These are phyloP conservation scores for Drosophila cardini DNA, from an alignment of 1,140 invertebrate genomes.

Conservation along the genomic window DNA sequence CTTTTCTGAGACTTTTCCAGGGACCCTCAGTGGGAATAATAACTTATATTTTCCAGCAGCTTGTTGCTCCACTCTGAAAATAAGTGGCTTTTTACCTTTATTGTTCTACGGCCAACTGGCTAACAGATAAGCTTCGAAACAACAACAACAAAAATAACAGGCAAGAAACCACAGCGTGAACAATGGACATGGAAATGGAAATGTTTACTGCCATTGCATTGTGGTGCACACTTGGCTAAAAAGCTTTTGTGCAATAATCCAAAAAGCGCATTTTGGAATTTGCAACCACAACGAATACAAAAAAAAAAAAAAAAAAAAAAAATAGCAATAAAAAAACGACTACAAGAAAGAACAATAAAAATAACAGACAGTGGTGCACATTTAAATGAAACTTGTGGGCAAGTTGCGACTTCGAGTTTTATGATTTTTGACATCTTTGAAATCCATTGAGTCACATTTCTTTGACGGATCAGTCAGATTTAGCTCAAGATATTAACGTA, in stretches of 20 bases:
- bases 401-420: conserved; percentile 24
- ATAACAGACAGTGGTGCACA: conserved; percentile 38
- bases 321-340: not conserved
- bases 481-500: conserved; percentile 36
- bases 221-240: conserved; percentile 43
- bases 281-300: conserved; percentile 23
- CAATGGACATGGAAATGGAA: conserved; percentile 48
- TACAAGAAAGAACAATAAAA: conserved; percentile 35
- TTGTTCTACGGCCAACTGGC: conserved; percentile 51
- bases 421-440: conserved; percentile 45
- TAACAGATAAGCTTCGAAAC: conserved; percentile 56
- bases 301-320: conserved; percentile 25
- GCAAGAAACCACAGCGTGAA: conserved; percentile 37
- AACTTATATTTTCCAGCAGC: conserved; percentile 26
- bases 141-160: conserved; percentile 8
- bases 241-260: conserved; percentile 59
- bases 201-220: conserved; percentile 30
- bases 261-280: conserved; percentile 63
- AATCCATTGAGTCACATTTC: conserved; percentile 39
- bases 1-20: conserved; percentile 18
- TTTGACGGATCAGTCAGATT: conserved; percentile 31
- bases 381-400: conserved; percentile 47
- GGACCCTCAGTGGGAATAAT: conserved; percentile 6
- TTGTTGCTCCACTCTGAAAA: conserved; percentile 48
- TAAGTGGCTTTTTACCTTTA: conserved; percentile 38